Evolutionary conservation across 2,888 invertebrate species (phyloP), one percentile per base, ranked within the genome.

Genomic region (Bellardia pandia): DNA sequence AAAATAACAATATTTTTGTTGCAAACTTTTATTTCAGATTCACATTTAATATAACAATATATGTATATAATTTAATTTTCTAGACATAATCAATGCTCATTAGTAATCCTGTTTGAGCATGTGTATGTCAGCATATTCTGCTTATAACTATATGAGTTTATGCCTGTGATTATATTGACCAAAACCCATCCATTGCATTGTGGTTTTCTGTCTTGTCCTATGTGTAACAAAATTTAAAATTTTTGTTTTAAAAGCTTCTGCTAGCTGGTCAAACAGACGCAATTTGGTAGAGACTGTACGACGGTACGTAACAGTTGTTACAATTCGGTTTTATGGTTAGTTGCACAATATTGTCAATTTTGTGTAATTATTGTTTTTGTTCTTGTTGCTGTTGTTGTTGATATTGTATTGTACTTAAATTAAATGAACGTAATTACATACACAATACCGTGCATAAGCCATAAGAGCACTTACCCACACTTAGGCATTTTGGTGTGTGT

Each of bases 281-380:
- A 62, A 45, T 79, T 79, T 75, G 66, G 40, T 66, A 45, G 64
- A 66, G 14, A 72, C 72, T 72, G 77, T 78, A 78, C 48, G 51
- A 78, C 48, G 51, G 30, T 48, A 69, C 62, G 75, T 69, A 78
- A 58, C 84, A 85, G 74, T 68, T 85, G 84, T 74, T 79, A 68
- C 78, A 68, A 60, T 79, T 79, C 23, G 78, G 79, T 85, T 85
- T 85, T 62, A 79, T 85, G 79, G 85, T 85, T 84, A 79, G 74
- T 53, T 75, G 69, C 68, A 85, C 68, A 85, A 85, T 85, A 79
- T 85, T 75, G 85, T 37, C 33, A 62, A 53, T 62, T 68, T 79
- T 51, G 5, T 68, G 23, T 69, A 58, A 51, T 62, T 53, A 3
- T 23, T 42, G 51, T 51, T 60, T 30, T 60, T 40, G 62, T 62